phyloP scores from a whole-genome alignment of 2,113 vertebrate species.

The Spilogale gracilis region DNA sequence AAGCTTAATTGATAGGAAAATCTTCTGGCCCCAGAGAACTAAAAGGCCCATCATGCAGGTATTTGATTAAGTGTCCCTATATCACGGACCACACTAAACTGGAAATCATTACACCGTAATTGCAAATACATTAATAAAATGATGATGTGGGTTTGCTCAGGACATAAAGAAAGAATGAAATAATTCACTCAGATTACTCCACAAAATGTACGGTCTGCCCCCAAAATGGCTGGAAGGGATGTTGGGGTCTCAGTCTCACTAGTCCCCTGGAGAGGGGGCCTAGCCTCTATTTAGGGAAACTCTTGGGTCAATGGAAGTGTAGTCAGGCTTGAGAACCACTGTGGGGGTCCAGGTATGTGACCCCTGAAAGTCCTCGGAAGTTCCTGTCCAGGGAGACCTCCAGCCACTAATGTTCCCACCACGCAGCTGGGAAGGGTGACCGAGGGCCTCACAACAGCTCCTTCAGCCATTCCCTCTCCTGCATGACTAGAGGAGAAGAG shows the following conservation, averaged over 20 bases:
- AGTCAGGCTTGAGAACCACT: background rate
- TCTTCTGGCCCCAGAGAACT: slow-evolving; percentile 70
- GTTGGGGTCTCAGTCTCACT: background rate
- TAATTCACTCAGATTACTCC: slow-evolving; percentile 83
- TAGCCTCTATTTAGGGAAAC: too few relatives aligned
- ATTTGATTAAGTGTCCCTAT: slow-evolving; percentile 75
- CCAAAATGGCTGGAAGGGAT: background rate
- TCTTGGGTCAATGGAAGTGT: background rate
- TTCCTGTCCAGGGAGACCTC: too few relatives aligned
- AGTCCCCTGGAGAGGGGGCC: background rate
- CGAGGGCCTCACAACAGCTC: background rate
- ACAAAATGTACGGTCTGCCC: background rate
- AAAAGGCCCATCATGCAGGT: slow-evolving; percentile 71
- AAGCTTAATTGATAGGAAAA: slow-evolving; percentile 84
- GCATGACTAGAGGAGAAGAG: too few relatives aligned
- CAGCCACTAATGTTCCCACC: background rate
- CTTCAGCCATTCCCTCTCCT: background rate
- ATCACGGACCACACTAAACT: slow-evolving; percentile 69
- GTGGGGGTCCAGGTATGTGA: background rate
- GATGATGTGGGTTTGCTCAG: slow-evolving; percentile 76
- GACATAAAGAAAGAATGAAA: slow-evolving; percentile 82
- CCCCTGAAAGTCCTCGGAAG: background rate
- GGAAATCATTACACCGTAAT: slow-evolving; percentile 73
- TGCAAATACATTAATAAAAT: slow-evolving; percentile 82
- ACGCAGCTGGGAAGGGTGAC: background rate